These are phyloP conservation scores for Volucella bombylans DNA, from an alignment of 2,888 invertebrate species.

Conservation along the genomic window DNA sequence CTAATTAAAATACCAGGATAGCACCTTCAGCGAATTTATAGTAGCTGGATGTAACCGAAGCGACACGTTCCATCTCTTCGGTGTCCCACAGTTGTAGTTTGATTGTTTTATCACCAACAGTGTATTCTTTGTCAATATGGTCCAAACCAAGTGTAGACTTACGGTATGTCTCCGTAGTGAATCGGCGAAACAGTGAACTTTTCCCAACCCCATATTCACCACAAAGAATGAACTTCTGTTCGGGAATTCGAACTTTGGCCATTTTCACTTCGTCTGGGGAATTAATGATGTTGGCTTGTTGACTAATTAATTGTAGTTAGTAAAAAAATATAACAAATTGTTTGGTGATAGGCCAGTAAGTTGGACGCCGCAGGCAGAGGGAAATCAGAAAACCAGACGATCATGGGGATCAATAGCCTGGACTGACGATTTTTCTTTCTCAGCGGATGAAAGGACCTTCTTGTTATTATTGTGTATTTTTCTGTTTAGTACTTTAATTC, in stretches of 20 bases:
- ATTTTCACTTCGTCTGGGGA: conserved; percentile 81
- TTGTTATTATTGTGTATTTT: neutral
- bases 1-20: conserved; percentile 93
- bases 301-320: conserved; percentile 33
- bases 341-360: conserved; percentile 2
- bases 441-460: no score
- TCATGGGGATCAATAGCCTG: no score
- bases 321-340: conserved; percentile 35
- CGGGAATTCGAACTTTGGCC: conserved; percentile 92
- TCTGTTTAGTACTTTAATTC: no score
- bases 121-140: conserved; percentile 92
- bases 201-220: conserved; percentile 98
- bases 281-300: conserved; percentile 33
- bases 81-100: conserved; percentile 96
- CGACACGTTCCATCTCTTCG: conserved; percentile 97
- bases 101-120: conserved; percentile 87
- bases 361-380: neutral
- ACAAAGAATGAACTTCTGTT: conserved; percentile 95
- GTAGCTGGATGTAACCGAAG: conserved; percentile 96
- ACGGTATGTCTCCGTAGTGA: conserved; percentile 90
- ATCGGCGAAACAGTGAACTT: conserved; percentile 95
- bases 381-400: conserved; percentile 2
- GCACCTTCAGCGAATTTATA: conserved; percentile 98
- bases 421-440: no score
- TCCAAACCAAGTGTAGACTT: conserved; percentile 95